Evolutionary conservation across 2,888 invertebrate genomes (phyloP).

Genomic region (Argynnis bischoffii): DNA sequence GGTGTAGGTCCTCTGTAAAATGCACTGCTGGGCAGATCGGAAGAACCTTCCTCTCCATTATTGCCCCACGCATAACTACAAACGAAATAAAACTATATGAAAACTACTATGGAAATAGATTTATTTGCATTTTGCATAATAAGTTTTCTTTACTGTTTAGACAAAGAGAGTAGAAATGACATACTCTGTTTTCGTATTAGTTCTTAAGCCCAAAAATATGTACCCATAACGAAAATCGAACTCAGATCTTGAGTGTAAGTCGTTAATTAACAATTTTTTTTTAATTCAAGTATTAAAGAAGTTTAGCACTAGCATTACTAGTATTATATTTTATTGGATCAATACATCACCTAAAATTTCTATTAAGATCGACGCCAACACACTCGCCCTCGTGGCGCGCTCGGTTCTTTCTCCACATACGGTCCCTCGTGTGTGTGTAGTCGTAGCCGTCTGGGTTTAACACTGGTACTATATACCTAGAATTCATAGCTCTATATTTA

Average conservation of each 20-base stretch:
- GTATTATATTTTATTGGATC: no score
- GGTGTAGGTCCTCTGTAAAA: slow-evolving; percentile 90
- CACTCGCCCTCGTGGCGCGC: slow-evolving; percentile 83
- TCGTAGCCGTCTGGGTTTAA: slow-evolving; percentile 96
- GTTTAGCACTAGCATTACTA: no score
- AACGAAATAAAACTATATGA: not conserved
- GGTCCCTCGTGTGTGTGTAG: slow-evolving; percentile 89
- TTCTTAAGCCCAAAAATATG: no score
- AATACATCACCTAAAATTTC: slow-evolving; percentile 87
- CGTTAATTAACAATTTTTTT: no score
- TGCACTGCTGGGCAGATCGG: slow-evolving; percentile 89
- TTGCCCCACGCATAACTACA: slow-evolving; percentile 91
- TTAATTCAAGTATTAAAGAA: no score
- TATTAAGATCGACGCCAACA: slow-evolving; percentile 90
- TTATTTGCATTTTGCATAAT: no score
- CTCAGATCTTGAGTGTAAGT: no score
- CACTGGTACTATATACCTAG: slow-evolving; percentile 87
- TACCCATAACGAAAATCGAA: no score
- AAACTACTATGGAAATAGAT: not conserved
- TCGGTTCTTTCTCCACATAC: slow-evolving; percentile 92
- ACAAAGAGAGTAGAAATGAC: no score
- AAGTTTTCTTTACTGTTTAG: no score
- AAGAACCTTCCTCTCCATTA: slow-evolving; percentile 86
- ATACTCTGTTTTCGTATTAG: no score
- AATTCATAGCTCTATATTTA: slow-evolving; percentile 25